A percentile compares a stretch with the other conserved stretches of the same genome.
These are phyloP conservation scores for Bubo blakistoni DNA, from an alignment of 2,113 vertebrate species.

Conservation along the genomic window DNA sequence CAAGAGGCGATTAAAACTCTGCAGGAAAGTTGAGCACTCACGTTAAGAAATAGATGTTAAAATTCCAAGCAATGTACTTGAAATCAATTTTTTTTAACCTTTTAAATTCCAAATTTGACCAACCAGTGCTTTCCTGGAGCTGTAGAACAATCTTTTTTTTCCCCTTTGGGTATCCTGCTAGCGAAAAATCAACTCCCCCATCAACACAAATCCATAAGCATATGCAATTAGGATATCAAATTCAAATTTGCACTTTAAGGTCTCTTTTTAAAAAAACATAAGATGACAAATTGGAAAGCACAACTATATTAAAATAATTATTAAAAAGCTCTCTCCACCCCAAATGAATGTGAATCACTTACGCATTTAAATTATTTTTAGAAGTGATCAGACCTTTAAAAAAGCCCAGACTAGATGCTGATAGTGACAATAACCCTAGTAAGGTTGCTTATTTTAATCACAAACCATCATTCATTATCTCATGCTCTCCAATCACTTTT, in stretches of 20 bases:
- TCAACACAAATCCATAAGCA: not conserved
- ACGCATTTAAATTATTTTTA: not conserved
- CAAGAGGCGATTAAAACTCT: not conserved
- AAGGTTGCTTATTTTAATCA: conserved; percentile 8
- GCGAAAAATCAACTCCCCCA: not conserved
- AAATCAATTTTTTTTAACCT: not conserved
- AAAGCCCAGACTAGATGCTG: not conserved
- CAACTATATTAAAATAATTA: not conserved
- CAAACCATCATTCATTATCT: conserved; percentile 17
- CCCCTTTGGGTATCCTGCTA: not conserved
- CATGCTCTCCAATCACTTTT: not conserved
- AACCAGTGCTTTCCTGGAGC: not conserved
- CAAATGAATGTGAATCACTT: not conserved
- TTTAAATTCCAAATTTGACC: not conserved
- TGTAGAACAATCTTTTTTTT: not conserved
- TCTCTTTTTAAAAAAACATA: not conserved
- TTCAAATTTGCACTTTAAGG: not conserved
- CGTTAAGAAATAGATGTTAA: not conserved
- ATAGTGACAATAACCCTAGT: not conserved
- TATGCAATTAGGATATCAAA: not conserved
- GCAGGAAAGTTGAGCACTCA: not conserved
- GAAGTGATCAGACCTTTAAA: not conserved
- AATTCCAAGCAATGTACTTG: not conserved
- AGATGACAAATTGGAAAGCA: not conserved
- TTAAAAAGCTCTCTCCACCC: not conserved